Evolutionary conservation across 2,797 vertebrate genomes (phyloP).

Genomic region (Cyprinella venusta): DNA sequence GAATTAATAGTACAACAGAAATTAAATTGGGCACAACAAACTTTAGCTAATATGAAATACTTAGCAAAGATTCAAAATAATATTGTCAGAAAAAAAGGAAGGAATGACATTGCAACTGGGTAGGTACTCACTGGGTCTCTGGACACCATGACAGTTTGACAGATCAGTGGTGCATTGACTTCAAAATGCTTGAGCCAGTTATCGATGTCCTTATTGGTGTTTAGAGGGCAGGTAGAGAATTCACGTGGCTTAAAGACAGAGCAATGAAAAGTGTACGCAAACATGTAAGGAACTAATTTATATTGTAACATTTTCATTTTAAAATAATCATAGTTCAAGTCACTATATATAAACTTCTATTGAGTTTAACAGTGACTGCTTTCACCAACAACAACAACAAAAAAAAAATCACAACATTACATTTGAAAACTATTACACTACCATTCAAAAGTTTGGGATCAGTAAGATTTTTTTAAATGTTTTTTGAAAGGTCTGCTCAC

Average conservation of each 20-base stretch:
- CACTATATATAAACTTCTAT: not conserved
- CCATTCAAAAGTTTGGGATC: not conserved
- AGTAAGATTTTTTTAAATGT: too few relatives aligned
- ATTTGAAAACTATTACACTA: too few relatives aligned
- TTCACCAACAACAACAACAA: too few relatives aligned
- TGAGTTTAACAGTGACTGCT: not conserved
- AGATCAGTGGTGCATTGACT: slow-evolving; percentile 91
- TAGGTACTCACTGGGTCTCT: slow-evolving; percentile 89
- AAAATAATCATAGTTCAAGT: not conserved
- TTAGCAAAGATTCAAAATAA: not conserved
- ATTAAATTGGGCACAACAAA: not conserved
- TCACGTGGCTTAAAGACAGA: slow-evolving; percentile 82
- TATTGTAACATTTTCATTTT: not conserved
- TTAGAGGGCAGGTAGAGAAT: slow-evolving; percentile 89
- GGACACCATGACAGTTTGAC: slow-evolving; percentile 94
- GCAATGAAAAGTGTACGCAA: not conserved
- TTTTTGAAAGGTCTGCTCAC: not conserved
- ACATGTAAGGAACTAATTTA: not conserved
- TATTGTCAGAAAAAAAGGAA: not conserved
- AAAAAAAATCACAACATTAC: too few relatives aligned
- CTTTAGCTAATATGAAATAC: not conserved
- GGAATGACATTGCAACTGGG: not conserved
- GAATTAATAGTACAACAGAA: not conserved
- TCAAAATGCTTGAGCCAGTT: slow-evolving; percentile 93
- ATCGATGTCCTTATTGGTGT: slow-evolving; percentile 87